Base-by-base conservation (phyloP, 2,797 vertebrate genomes). In the Prunella strophiata region DNA sequence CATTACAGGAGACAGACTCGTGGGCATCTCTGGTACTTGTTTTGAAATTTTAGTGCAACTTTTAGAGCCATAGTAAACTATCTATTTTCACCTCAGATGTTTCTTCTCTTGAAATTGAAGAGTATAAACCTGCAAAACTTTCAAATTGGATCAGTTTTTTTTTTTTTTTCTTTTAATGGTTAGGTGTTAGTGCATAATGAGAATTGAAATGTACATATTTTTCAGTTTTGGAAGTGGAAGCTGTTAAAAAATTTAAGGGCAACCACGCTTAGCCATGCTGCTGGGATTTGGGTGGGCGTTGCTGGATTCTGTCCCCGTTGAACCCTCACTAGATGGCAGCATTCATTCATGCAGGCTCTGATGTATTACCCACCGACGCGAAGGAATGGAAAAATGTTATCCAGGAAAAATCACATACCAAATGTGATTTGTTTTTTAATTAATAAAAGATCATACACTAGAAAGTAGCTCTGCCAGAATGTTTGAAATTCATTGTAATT, bases 271-370 rank as follows among this genome's bases (percentile, higher is more conserved):
- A 32, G 18, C 34, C 0, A 0, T 3, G 5, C 7, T 30, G 17
- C 22, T 17, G 23, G 9, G 7, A 1, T 47, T 62, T 48, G 8
- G 13, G 14, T 7, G 34, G 34, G 5, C 0, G 1, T 26, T n/a
- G 10, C 42, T 58, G 50, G 21, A 27, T 18, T 25, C 40, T 54
- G 30, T 16, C 19, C 7, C 23, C 4, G 2, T 16, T 66, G 50
- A 78, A 48, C 52, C 50, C 54, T 87, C 97, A 91, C 89, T 96
- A 97, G 97, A 91, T 97, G 97, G 97, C 96, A 97, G 91, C 94
- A 81, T 95, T 91, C 76, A 75, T 88, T 89, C 94, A 26, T 16
- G 85, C 32, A 92, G 82, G 13, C 47, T 34, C 21, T 29, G 14
- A 29, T 15, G 10, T 1, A 18, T 16, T 15, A 50, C 15, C 16